These are phyloP conservation scores for Phyllopteryx taeniolatus DNA, from an alignment of 2,113 vertebrate genomes.

Conservation along the genomic window DNA sequence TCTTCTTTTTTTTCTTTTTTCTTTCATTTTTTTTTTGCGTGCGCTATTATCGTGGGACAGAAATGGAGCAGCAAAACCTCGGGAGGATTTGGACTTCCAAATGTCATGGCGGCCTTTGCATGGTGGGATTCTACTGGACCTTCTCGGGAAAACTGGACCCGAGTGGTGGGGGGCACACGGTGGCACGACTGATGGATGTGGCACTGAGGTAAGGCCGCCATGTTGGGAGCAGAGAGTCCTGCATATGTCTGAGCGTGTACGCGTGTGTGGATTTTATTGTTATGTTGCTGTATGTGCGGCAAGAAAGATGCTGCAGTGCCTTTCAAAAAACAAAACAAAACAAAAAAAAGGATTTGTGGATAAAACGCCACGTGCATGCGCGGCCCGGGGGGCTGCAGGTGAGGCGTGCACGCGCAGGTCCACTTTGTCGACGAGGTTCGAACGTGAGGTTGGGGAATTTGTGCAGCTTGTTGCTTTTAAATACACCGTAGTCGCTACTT, in stretches of 20 bases:
- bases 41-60: not conserved
- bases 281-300: not conserved
- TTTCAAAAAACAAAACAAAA: not conserved
- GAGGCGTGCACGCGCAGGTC: not conserved
- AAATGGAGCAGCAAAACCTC: too few relatives aligned
- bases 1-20: conserved; percentile 63
- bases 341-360: not conserved
- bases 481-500: too few relatives aligned
- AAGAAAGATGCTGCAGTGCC: not conserved
- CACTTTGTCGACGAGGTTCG: not conserved
- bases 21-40: too few relatives aligned
- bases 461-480: too few relatives aligned
- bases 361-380: not conserved
- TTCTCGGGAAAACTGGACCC: not conserved
- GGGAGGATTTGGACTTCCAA: not conserved
- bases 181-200: conserved; percentile 68
- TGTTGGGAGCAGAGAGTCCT: conserved; percentile 11
- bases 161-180: not conserved
- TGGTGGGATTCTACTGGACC: conserved; percentile 1
- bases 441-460: not conserved
- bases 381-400: not conserved
- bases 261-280: not conserved
- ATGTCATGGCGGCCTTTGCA: not conserved
- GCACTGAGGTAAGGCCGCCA: conserved; percentile 71
- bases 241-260: not conserved